Conservation (phyloP, 2,888 invertebrate species). For the Syritta pipiens region DNA sequence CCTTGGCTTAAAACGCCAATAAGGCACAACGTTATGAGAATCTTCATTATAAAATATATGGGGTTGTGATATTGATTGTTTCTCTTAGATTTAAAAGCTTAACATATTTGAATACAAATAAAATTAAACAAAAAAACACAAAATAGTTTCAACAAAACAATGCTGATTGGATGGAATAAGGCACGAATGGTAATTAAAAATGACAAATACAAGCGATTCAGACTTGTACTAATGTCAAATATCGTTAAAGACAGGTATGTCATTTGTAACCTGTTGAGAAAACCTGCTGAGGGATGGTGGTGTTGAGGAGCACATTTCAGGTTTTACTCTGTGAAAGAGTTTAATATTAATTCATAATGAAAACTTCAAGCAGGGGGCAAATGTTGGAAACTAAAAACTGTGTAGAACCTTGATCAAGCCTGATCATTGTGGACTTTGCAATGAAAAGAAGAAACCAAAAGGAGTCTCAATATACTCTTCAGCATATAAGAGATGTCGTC, state of each 20-base stretch:
- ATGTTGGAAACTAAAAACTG: no score
- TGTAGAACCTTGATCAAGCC: no score
- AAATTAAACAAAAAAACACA: background rate
- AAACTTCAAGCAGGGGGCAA: no score
- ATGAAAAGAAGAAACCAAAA: no score
- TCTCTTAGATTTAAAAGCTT: background rate
- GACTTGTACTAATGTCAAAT: slow-evolving; percentile 26
- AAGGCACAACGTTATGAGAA: slow-evolving; percentile 52
- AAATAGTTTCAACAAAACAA: slow-evolving; percentile 8
- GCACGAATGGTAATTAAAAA: background rate
- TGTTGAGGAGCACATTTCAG: no score
- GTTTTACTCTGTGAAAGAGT: no score
- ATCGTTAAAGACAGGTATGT: background rate
- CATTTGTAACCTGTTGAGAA: slow-evolving; percentile 3
- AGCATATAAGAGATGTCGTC: no score
- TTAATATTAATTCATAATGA: no score
- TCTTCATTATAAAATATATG: slow-evolving; percentile 45
- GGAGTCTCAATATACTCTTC: no score
- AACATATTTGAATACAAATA: slow-evolving; percentile 9
- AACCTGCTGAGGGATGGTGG: no score
- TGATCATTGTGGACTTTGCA: no score
- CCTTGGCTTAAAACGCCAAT: slow-evolving; percentile 58
- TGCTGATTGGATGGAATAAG: slow-evolving; percentile 1
- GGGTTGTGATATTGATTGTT: background rate
- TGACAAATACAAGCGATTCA: background rate